A percentile compares a stretch with the other conserved stretches of the same genome.
Conservation (phyloP, 1,140 invertebrate species). For the Bathynomus jamesi region DNA sequence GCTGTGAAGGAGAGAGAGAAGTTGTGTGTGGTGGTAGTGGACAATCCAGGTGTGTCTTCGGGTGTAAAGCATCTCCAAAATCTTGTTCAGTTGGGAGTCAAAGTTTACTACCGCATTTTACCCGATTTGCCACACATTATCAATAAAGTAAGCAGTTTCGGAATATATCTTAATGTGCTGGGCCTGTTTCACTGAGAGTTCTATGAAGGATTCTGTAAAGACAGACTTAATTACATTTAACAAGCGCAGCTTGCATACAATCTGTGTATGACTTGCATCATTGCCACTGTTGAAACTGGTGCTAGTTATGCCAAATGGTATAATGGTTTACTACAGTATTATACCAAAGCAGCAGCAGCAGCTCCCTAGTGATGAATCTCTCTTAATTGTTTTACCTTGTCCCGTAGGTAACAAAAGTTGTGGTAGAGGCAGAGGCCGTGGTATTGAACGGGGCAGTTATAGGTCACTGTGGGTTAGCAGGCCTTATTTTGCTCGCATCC, state of each 20-base stretch:
- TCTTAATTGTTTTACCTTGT: neutral
- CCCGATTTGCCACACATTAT: slow-evolving; percentile 25
- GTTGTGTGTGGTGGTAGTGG: slow-evolving; percentile 24
- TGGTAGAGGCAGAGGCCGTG: slow-evolving; percentile 28
- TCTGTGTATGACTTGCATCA: no score
- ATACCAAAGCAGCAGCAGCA: neutral
- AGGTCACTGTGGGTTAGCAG: slow-evolving; percentile 20
- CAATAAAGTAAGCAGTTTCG: slow-evolving; percentile 20
- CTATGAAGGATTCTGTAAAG: no score
- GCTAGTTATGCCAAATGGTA: no score
- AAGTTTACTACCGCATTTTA: slow-evolving; percentile 19
- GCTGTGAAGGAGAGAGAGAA: neutral
- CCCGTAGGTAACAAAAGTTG: slow-evolving; percentile 23
- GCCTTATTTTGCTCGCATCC: slow-evolving; percentile 17
- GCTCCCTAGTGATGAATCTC: neutral
- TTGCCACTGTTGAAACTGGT: no score
- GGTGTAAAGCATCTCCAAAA: slow-evolving; percentile 12
- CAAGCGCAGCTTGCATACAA: no score
- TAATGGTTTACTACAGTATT: no score
- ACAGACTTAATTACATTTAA: no score
- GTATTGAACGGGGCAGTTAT: slow-evolving; percentile 28
- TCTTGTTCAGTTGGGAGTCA: slow-evolving; percentile 4
- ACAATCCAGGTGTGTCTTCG: slow-evolving; percentile 15
- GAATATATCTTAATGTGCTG: no score
- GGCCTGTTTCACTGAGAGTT: no score